Evolutionary conservation across 2,113 vertebrate genomes (phyloP), one percentile per base, ranked within the genome.

Genomic region (Capra hircus): DNA sequence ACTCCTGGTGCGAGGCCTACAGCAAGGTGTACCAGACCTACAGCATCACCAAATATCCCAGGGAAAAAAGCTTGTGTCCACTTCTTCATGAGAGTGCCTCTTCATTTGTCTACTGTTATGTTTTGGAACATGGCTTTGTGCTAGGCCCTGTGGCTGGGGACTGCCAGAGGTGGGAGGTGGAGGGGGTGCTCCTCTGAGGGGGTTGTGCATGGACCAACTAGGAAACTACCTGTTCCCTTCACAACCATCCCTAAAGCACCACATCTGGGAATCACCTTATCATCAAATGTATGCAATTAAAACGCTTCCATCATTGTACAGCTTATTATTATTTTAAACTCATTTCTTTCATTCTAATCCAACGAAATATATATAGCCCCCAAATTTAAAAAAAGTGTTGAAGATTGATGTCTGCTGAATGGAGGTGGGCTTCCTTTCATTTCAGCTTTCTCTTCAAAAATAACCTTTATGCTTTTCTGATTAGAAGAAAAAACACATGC

Each of bases 401-500:
- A 62, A 83, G 28, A 16, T 57, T 30, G 48, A 25, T 28, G 21
- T 36, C 23, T 88, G 10, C 1, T 9, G 2, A n/a, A 50, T 40
- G 33, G 52, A 40, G 9, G 60, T 25, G 25, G 6, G 5, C 36
- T 96, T 93, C 94, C 80, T 64, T 94, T 60, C 30, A 48, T 43
- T 90, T 64, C 15, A 6, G 27, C 59, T 91, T 94, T 93, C 30
- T 60, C n/a, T 93, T 91, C 60, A 74, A 82, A 94, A 52, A 83
- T 40, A 45, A 45, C 33, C 43, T 67, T 55, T 45, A 2, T 53
- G 11, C 28, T 88, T 59, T 88, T 74, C n/a, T 78, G 48, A 57
- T 27, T 74, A 84, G 82, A 71, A 71, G 33, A 92, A 85, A 57
- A 16, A 19, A 86, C 43, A 6, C 40, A 17, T 40, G 19, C 33